Conservation (phyloP, 2,797 vertebrate species). For the Apogon talboti region DNA sequence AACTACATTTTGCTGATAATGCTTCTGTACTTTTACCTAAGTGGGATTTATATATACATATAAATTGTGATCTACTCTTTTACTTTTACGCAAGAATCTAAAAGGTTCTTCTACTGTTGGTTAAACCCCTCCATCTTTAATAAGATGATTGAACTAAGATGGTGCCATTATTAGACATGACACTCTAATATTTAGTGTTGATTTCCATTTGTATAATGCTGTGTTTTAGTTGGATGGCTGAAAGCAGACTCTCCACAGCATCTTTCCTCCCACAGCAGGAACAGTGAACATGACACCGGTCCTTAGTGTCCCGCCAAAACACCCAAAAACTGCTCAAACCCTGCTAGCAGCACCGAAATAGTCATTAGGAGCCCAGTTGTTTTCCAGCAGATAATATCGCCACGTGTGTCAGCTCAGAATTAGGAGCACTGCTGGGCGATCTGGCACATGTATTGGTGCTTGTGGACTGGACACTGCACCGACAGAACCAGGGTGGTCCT, state of each 20-base stretch:
- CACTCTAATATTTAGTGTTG: conserved; percentile 62
- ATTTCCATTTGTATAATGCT: conserved; percentile 54
- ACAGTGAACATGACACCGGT: conserved; percentile 63
- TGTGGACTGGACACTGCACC: conserved; percentile 43
- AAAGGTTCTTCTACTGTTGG: too few species aligned
- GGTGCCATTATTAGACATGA: conserved; percentile 56
- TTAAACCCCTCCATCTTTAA: conserved; percentile 40
- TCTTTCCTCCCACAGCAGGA: conserved; percentile 41
- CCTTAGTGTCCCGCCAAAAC: conserved; percentile 55
- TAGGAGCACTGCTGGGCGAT: conserved; percentile 33
- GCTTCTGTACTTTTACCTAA: too few species aligned
- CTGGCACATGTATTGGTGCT: conserved; percentile 52
- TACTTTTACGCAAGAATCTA: too few species aligned
- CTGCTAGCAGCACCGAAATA: conserved; percentile 35
- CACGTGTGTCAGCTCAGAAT: conserved; percentile 37
- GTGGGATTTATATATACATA: too few species aligned
- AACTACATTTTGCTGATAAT: too few species aligned
- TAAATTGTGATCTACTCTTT: too few species aligned
- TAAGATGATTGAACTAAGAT: conserved; percentile 41
- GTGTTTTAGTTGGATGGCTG: conserved; percentile 67
- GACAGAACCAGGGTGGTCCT: conserved; percentile 84
- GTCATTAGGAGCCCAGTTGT: conserved; percentile 67
- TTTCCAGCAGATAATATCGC: conserved; percentile 59
- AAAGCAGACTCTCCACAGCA: conserved; percentile 23
- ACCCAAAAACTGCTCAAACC: conserved; percentile 43